Evolutionary conservation across 2,113 vertebrate genomes (phyloP).

Genomic region (Scolopax mira): DNA sequence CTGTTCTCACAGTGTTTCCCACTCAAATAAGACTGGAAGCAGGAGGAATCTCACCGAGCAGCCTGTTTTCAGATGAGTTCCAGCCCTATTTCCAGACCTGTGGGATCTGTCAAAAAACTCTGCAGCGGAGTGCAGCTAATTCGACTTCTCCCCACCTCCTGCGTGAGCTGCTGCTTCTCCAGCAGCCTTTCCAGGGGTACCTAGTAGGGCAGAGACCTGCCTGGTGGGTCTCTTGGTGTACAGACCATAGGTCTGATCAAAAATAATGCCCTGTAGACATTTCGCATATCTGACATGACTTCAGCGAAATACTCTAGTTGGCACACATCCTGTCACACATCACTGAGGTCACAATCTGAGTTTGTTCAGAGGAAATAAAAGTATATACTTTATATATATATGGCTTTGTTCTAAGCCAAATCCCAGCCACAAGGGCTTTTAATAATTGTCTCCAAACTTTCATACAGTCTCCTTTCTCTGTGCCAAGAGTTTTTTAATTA

Average conservation of each 20-base stretch:
- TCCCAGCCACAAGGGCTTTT: neutral
- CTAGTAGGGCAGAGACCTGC: neutral
- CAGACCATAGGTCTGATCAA: fast-evolving
- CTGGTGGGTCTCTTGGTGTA: neutral
- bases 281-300: neutral
- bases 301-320: neutral
- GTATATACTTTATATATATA: neutral
- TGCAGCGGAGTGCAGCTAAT: neutral
- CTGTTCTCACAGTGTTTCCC: neutral
- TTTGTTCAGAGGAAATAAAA: neutral
- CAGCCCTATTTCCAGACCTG: neutral
- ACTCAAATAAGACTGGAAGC: neutral
- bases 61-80: neutral
- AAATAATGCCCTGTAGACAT: neutral
- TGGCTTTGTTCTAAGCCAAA: neutral
- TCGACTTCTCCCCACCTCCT: neutral
- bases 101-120: neutral
- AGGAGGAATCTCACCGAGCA: neutral
- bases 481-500: neutral
- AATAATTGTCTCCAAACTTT: neutral
- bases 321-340: neutral
- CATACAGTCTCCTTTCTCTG: neutral
- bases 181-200: neutral
- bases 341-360: neutral
- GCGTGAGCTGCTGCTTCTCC: neutral